Evolutionary conservation across 2,797 vertebrate genomes (phyloP).

Genomic region (Trachurus trachurus): DNA sequence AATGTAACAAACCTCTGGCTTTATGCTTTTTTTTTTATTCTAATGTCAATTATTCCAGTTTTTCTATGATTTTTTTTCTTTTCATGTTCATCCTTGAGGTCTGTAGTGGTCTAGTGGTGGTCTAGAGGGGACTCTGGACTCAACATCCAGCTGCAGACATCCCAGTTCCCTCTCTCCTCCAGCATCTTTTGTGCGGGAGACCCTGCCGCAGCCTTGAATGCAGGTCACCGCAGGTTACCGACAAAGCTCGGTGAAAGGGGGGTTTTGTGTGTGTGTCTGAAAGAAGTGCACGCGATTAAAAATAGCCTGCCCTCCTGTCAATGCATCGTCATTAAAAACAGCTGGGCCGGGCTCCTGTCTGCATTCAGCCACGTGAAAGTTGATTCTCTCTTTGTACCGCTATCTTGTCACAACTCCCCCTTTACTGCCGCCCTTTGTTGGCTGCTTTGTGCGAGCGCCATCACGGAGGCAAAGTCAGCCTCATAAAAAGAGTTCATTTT

Average conservation of each 20-base stretch:
- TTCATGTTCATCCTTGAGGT: slow-evolving; percentile 42
- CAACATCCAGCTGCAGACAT: slow-evolving; percentile 74
- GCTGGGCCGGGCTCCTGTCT: slow-evolving; percentile 84
- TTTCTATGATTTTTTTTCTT: slow-evolving; percentile 62
- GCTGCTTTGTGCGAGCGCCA: slow-evolving; percentile 77
- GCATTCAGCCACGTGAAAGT: slow-evolving; percentile 87
- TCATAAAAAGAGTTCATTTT: slow-evolving; percentile 90
- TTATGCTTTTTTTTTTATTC: background rate
- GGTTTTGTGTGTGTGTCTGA: slow-evolving; percentile 73
- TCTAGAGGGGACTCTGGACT: slow-evolving; percentile 34
- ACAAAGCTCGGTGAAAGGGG: slow-evolving; percentile 82
- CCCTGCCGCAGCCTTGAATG: slow-evolving; percentile 84
- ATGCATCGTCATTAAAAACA: slow-evolving; percentile 87
- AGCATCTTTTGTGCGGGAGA: slow-evolving; percentile 82
- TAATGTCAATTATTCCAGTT: slow-evolving; percentile 67
- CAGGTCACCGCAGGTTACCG: slow-evolving; percentile 88
- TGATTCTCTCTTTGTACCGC: slow-evolving; percentile 86
- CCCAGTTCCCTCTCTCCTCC: slow-evolving; percentile 55
- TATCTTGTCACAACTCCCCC: slow-evolving; percentile 85
- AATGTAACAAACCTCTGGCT: slow-evolving; percentile 40
- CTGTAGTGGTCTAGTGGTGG: slow-evolving; percentile 8
- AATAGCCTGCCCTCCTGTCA: slow-evolving; percentile 86
- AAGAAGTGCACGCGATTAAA: slow-evolving; percentile 86
- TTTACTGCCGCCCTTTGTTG: slow-evolving; percentile 83
- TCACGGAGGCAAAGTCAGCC: slow-evolving; percentile 80